phyloP scores from a whole-genome alignment of 2,113 vertebrate species.

The Ia io region DNA sequence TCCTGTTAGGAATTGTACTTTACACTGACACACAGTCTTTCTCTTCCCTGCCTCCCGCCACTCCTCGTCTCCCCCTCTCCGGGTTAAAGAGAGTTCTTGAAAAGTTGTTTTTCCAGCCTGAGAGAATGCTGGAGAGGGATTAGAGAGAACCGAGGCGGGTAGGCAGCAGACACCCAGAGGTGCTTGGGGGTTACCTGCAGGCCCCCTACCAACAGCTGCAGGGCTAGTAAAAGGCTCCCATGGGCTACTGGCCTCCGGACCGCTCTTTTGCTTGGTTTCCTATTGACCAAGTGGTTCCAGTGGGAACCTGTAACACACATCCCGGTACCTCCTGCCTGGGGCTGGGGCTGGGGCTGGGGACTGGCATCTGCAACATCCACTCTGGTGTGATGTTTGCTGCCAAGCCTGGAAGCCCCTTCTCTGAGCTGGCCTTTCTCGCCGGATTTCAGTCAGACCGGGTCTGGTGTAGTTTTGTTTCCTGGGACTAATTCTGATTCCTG shows the following conservation, averaged over 20 bases:
- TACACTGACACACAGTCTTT: conserved; percentile 65
- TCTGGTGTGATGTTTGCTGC: not conserved
- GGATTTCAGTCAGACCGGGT: not conserved
- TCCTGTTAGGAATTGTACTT: conserved; percentile 83
- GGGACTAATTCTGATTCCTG: not conserved
- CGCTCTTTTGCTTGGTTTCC: not conserved
- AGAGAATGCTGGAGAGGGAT: not conserved
- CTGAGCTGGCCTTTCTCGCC: not conserved
- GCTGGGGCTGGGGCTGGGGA: not conserved
- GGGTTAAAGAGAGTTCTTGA: conserved; percentile 48
- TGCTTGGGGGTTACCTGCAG: not conserved
- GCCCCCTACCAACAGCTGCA: not conserved
- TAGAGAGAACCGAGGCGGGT: not conserved
- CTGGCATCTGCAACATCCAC: not conserved
- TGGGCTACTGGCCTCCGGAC: not conserved
- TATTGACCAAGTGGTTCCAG: not conserved
- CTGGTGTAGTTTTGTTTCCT: not conserved
- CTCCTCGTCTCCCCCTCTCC: not conserved
- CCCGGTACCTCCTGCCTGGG: not conserved
- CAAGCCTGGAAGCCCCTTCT: not conserved
- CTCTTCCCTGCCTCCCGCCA: not conserved
- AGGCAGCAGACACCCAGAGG: not conserved
- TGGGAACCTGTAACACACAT: not conserved
- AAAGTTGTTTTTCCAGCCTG: not conserved
- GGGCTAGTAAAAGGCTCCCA: not conserved